These are phyloP conservation scores for Dioctria rufipes DNA, from an alignment of 2,888 invertebrate species.

Conservation along the genomic window DNA sequence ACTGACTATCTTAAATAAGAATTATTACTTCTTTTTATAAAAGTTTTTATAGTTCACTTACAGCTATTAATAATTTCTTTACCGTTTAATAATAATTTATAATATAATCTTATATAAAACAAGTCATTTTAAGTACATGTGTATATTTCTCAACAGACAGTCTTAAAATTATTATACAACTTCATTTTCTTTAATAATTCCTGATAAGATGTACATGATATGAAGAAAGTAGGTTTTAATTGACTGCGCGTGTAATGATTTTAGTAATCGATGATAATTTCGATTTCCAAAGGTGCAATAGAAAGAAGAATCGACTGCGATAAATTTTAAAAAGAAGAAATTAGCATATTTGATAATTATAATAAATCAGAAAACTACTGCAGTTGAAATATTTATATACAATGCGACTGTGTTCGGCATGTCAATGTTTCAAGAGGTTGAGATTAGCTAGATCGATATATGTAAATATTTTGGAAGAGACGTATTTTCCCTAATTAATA, in stretches of 20 bases:
- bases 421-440: too few relatives aligned
- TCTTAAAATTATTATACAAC: constrained; percentile 46
- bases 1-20: constrained; percentile 7
- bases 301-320: too few relatives aligned
- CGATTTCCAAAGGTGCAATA: too few relatives aligned
- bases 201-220: constrained; percentile 47
- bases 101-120: constrained; percentile 20
- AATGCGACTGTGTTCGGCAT: too few relatives aligned
- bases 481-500: too few relatives aligned
- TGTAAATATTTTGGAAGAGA: too few relatives aligned
- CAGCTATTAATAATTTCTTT: constrained; percentile 25
- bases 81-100: not conserved
- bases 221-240: constrained; percentile 49
- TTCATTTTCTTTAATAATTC: constrained; percentile 35
- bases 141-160: constrained; percentile 48
- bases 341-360: too few relatives aligned
- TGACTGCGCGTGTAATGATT: constrained; percentile 38
- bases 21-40: constrained; percentile 5
- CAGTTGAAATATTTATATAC: too few relatives aligned
- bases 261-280: constrained; percentile 24
- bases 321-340: too few relatives aligned
- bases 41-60: constrained; percentile 27
- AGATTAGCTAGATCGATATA: too few relatives aligned
- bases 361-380: too few relatives aligned
- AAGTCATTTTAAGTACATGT: constrained; percentile 47